Evolutionary conservation across 2,113 vertebrate species (phyloP).

Genomic region (Grallaria varia): DNA sequence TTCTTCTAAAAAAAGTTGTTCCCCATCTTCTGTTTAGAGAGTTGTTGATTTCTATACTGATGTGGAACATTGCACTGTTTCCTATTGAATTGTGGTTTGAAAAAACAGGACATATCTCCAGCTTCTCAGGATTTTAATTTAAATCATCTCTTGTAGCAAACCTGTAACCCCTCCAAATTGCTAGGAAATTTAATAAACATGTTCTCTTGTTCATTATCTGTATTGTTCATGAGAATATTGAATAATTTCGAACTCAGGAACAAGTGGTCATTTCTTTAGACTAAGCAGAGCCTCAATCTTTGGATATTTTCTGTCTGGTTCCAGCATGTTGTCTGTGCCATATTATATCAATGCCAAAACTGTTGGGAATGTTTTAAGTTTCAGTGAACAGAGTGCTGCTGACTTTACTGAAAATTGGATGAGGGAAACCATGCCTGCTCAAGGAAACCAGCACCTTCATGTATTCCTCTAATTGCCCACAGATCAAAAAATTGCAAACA

Average conservation of each 20-base stretch:
- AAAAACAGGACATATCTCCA: not conserved
- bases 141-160: not conserved
- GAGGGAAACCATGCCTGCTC: not conserved
- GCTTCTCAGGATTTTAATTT: not conserved
- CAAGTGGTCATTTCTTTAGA: not conserved
- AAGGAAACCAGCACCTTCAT: not conserved
- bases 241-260: not conserved
- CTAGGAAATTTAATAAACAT: not conserved
- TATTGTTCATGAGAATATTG: not conserved
- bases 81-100: not conserved
- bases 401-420: not conserved
- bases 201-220: not conserved
- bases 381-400: not conserved
- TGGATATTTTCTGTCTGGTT: not conserved
- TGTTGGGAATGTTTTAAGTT: not conserved
- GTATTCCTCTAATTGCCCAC: not conserved
- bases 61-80: not conserved
- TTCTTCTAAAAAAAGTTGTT: not conserved
- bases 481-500: not conserved
- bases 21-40: not conserved
- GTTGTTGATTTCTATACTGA: not conserved
- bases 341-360: not conserved
- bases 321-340: not conserved
- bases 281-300: not conserved
- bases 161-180: not conserved